Conservation (phyloP, 2,888 invertebrate species). For the Clostera curtula region DNA sequence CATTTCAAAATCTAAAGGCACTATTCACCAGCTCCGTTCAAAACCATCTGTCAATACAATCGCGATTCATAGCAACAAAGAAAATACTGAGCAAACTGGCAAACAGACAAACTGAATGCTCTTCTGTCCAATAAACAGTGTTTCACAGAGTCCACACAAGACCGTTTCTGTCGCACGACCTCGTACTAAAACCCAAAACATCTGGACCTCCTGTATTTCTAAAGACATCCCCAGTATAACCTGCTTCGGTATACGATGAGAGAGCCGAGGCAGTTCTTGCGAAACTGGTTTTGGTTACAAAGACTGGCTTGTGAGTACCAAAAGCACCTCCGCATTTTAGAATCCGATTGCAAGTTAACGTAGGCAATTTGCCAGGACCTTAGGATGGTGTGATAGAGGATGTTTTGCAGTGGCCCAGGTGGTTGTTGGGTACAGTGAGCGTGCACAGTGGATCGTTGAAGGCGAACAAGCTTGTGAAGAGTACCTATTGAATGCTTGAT, state of each 20-base stretch:
- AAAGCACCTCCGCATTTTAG: slow-evolving; percentile 66
- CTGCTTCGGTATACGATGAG: slow-evolving; percentile 21
- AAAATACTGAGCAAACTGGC: slow-evolving; percentile 52
- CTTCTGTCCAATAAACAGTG: slow-evolving; percentile 67
- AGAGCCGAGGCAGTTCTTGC: slow-evolving; percentile 41
- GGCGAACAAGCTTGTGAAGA: slow-evolving; percentile 62
- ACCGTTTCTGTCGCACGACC: slow-evolving; percentile 63
- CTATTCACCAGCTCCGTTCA: slow-evolving; percentile 25
- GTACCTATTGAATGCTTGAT: slow-evolving; percentile 56
- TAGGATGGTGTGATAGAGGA: slow-evolving; percentile 35
- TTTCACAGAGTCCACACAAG: slow-evolving; percentile 64
- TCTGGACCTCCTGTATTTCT: slow-evolving; percentile 27
- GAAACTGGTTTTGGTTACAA: slow-evolving; percentile 54
- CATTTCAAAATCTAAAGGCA: slow-evolving; percentile 18
- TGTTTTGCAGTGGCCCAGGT: slow-evolving; percentile 33
- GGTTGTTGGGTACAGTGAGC: slow-evolving; percentile 21
- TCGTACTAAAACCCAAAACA: slow-evolving; percentile 44
- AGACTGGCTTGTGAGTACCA: slow-evolving; percentile 63
- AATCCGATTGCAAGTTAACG: slow-evolving; percentile 44
- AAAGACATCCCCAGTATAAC: slow-evolving; percentile 23
- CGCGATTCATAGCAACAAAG: slow-evolving; percentile 67
- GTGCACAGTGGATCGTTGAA: slow-evolving; percentile 49
- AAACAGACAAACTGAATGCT: slow-evolving; percentile 53
- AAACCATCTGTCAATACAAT: slow-evolving; percentile 55
- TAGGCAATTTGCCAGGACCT: slow-evolving; percentile 33